Percentiles rank a stretch among this genome's conserved stretches.
These are phyloP conservation scores for Ferdinandea cuprea DNA, from an alignment of 2,888 invertebrate species.

Conservation along the genomic window DNA sequence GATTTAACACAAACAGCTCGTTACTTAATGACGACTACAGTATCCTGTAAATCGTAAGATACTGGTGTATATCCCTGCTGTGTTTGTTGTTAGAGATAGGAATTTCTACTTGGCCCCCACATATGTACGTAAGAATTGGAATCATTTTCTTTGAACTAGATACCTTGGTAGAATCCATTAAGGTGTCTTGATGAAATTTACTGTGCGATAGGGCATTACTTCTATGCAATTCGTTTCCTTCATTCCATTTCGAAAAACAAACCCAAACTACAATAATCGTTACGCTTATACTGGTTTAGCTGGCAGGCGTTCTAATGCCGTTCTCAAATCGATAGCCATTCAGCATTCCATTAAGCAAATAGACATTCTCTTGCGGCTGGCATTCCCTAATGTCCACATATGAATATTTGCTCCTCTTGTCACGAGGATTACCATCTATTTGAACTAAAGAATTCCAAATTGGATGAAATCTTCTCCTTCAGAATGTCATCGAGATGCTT, in stretches of 20 bases:
- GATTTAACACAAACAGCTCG: constrained; percentile 8
- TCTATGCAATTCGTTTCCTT: constrained; percentile 32
- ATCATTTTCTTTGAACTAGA: constrained; percentile 7
- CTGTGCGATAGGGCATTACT: constrained; percentile 13
- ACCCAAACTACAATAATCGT: constrained; percentile 50
- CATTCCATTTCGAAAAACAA: constrained; percentile 16
- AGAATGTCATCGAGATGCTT: constrained; percentile 64
- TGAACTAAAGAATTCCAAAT: constrained; percentile 60
- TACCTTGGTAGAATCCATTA: constrained; percentile 15
- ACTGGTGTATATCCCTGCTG: too few species aligned
- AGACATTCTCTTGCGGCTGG: constrained; percentile 55
- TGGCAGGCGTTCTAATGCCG: constrained; percentile 41
- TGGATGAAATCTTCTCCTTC: constrained; percentile 59
- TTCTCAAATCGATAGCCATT: constrained; percentile 68
- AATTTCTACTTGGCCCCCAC: neutral
- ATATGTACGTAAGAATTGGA: neutral
- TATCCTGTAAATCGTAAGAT: too few species aligned
- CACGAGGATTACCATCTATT: constrained; percentile 47
- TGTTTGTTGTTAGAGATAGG: neutral
- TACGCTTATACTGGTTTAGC: constrained; percentile 28
- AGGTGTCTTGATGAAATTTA: constrained; percentile 38
- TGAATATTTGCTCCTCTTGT: constrained; percentile 49
- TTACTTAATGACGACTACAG: constrained; percentile 4
- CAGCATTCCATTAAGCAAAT: constrained; percentile 68
- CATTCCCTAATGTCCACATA: constrained; percentile 70